These are phyloP conservation scores for Myripristis murdjan DNA, from an alignment of 2,797 vertebrate genomes.

Conservation along the genomic window DNA sequence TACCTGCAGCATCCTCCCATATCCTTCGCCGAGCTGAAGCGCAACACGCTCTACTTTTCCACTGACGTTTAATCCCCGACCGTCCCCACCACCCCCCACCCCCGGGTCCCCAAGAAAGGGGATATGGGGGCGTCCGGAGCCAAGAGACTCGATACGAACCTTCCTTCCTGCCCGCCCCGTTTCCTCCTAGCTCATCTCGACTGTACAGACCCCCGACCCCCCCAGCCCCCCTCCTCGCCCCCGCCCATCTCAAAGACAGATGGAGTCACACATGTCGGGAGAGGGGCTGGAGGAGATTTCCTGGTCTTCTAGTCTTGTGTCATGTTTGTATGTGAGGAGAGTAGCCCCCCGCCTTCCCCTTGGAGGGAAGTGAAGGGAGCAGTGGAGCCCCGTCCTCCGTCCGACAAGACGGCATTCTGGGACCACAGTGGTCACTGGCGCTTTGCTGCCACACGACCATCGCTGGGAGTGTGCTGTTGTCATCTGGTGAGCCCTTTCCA, in stretches of 20 bases:
- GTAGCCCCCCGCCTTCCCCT: background rate
- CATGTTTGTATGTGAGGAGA: conserved; percentile 76
- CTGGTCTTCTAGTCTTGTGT: conserved; percentile 75
- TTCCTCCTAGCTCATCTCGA: conserved; percentile 56
- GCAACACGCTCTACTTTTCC: conserved; percentile 97
- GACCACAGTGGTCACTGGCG: conserved; percentile 43
- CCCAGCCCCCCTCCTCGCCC: conserved; percentile 6
- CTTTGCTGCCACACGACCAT: conserved; percentile 34
- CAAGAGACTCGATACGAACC: conserved; percentile 50
- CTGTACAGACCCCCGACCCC: conserved; percentile 64
- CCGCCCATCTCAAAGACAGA: background rate
- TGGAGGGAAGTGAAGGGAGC: background rate
- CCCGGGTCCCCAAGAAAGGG: too few relatives aligned
- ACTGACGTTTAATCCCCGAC: conserved; percentile 93
- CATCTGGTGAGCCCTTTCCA: conserved; percentile 39
- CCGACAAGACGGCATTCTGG: conserved; percentile 45
- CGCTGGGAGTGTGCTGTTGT: conserved; percentile 14
- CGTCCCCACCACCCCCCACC: too few relatives aligned
- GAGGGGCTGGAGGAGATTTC: conserved; percentile 52
- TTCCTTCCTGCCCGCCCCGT: conserved; percentile 40
- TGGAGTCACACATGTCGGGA: conserved; percentile 15
- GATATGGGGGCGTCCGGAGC: conserved; percentile 29
- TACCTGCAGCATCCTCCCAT: conserved; percentile 98
- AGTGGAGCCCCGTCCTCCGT: background rate
- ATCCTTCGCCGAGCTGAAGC: conserved; percentile 95